Evolutionary conservation across 2,888 invertebrate genomes (phyloP).

Genomic region (Julus scanicus): DNA sequence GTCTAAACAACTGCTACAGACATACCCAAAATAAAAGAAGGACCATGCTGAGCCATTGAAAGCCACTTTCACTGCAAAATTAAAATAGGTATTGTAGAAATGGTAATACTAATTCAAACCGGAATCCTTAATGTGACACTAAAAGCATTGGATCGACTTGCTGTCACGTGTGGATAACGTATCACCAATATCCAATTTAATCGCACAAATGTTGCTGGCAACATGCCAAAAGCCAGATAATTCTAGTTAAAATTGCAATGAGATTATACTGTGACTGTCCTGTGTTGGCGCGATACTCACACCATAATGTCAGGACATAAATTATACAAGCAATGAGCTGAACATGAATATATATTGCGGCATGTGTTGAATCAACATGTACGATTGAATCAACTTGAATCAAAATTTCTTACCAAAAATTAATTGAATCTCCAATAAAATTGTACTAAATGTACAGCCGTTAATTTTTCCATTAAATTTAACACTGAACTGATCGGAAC

Average conservation of each 20-base stretch:
- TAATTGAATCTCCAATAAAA: neutral
- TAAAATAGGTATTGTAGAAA: neutral
- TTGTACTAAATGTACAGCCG: neutral
- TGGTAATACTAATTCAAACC: slow-evolving; percentile 18
- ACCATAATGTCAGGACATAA: neutral
- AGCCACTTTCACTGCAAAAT: neutral
- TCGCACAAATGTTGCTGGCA: neutral
- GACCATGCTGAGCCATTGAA: neutral
- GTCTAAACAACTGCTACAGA: no score
- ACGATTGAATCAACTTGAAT: neutral
- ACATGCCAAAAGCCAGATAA: slow-evolving; percentile 14
- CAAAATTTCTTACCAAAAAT: neutral
- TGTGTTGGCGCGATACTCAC: neutral
- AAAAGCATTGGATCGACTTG: slow-evolving; percentile 30
- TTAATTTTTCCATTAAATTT: no score
- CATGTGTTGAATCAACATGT: neutral
- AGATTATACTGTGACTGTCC: neutral
- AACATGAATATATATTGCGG: neutral
- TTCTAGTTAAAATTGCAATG: neutral
- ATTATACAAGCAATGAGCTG: neutral
- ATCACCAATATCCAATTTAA: slow-evolving; percentile 40
- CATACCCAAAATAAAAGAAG: neutral
- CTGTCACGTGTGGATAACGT: slow-evolving; percentile 20
- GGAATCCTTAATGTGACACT: slow-evolving; percentile 34
- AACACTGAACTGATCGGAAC: no score